Base-by-base conservation (phyloP, 2,113 vertebrate genomes). In the Phrynocephalus versicolor region DNA sequence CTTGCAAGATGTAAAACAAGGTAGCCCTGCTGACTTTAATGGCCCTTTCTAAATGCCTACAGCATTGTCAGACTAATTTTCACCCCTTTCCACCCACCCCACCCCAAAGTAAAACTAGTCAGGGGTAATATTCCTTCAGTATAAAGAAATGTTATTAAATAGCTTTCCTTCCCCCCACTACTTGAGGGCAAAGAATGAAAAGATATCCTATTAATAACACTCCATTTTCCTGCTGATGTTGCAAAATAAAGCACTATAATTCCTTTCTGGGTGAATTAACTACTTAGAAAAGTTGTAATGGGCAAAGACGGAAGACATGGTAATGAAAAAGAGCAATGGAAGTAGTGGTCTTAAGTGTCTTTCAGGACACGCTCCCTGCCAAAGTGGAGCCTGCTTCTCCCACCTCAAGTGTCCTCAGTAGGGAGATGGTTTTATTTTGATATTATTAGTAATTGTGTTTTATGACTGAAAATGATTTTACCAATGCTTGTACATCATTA, bases 291-390 rank as follows among this genome's bases (percentile, higher is more conserved):
- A 89, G 88, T 88, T 91, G 72, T 88, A 87, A 86, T 0, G 0
- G 10, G 72, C 45, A 25, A 7, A 1, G 83, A 87, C 84, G 84
- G 81, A 90, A 95, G 87, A 89, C 90, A 86, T 90, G 90, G 85
- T 93, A 92, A 92, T 93, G 94, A 93, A 94, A 92, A 35, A 91
- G 86, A 91, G 92, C 87, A 92, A 94, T 95, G 91, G 91, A 92
- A 94, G 93, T 91, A 92, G 91, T 84, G 81, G 5, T 86, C 91
- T 84, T 87, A 91, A 88, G 92, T 90, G 91, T 89, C 92, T 91
- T 92, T 91, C 90, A 92, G 83, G 90, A 90, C 88, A 88, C 87
- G 35, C 94, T 51, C 90, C 89, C 89, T 92, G 89, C 89, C 91
- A 94, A 55, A 91, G 84, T 87, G 89, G 91, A 93, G 89, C 91